Evolutionary conservation across 1,140 invertebrate genomes (phyloP).

Genomic region (Papilio machaon): DNA sequence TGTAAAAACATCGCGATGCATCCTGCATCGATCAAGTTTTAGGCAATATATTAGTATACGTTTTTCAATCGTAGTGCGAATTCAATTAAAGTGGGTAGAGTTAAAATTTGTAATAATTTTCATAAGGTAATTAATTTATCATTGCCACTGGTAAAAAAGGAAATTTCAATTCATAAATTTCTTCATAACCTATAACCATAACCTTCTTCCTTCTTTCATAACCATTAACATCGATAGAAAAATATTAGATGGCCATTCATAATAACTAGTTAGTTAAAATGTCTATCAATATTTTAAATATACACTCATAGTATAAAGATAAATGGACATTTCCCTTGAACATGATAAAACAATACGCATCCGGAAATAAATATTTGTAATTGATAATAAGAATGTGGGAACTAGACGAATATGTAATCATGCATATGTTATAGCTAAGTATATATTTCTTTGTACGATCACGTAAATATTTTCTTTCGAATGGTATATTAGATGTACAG

Average conservation of each 20-base stretch:
- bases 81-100: too few species aligned
- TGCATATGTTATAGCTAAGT: background rate
- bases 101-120: too few species aligned
- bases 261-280: background rate
- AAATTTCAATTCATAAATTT: too few species aligned
- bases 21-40: too few species aligned
- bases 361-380: conserved; percentile 26
- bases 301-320: background rate
- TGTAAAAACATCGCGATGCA: too few species aligned
- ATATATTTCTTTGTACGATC: background rate
- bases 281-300: background rate
- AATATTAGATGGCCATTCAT: background rate
- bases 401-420: conserved; percentile 21
- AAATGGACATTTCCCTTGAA: conserved; percentile 17
- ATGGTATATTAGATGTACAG: background rate
- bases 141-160: too few species aligned
- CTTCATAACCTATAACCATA: too few species aligned
- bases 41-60: too few species aligned
- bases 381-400: conserved; percentile 25
- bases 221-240: background rate
- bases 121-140: too few species aligned
- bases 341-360: conserved; percentile 22
- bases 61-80: too few species aligned
- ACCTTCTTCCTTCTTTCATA: too few species aligned
- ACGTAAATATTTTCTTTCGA: too few species aligned